A percentile compares a stretch with the other conserved stretches of the same genome.
Conservation (phyloP, 2,888 invertebrate genomes). For the Anthrax anthrax region DNA sequence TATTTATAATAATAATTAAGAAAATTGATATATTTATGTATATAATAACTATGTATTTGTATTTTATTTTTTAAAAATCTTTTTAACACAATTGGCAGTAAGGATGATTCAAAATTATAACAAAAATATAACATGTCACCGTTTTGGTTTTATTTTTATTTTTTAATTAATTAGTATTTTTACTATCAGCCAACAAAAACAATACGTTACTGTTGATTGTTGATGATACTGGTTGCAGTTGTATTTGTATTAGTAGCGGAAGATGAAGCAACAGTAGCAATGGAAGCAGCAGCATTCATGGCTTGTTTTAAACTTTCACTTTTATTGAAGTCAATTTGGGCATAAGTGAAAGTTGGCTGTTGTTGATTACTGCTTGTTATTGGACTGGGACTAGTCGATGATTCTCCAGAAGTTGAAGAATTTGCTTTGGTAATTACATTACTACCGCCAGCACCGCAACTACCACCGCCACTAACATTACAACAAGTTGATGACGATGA, state of each 20-base stretch:
- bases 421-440: slow-evolving; percentile 16
- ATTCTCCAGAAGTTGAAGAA: slow-evolving; percentile 18
- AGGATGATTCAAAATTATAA: background rate
- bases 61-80: no score
- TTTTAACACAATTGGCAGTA: background rate
- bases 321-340: slow-evolving; percentile 66
- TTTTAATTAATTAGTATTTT: no score
- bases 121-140: no score
- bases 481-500: background rate
- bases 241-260: no score
- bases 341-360: slow-evolving; percentile 47
- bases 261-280: background rate
- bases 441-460: slow-evolving; percentile 15
- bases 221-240: no score
- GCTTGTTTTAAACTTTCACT: slow-evolving; percentile 37
- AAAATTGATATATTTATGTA: no score
- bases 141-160: no score
- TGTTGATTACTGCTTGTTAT: slow-evolving; percentile 19
- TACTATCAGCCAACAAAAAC: no score
- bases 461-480: slow-evolving; percentile 3
- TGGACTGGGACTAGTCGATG: slow-evolving; percentile 22
- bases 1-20: no score
- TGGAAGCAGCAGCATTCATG: slow-evolving; percentile 8
- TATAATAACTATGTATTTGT: no score
- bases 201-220: no score